These are phyloP conservation scores for Siphamia tubifer DNA, from an alignment of 2,113 vertebrate species.

Conservation along the genomic window DNA sequence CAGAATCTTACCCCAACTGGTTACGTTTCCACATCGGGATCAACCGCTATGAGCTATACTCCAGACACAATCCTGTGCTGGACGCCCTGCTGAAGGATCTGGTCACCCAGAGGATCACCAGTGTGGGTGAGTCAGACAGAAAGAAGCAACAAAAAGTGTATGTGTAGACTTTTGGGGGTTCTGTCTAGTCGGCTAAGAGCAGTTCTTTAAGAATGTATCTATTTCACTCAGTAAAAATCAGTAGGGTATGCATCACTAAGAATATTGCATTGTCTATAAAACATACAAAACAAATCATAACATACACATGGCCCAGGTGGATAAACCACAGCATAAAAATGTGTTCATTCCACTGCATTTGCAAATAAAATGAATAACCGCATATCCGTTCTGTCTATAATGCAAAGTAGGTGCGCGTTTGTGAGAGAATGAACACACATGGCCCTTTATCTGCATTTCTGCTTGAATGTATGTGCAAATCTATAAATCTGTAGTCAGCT, in stretches of 20 bases:
- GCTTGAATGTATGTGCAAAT: neutral
- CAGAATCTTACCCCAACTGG: slow-evolving; percentile 96
- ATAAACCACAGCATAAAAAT: neutral
- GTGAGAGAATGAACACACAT: neutral
- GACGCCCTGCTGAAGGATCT: slow-evolving; percentile 90
- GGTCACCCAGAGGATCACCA: slow-evolving; percentile 88
- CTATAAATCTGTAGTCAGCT: neutral
- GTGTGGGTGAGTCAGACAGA: slow-evolving; percentile 86
- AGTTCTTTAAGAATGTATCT: too few species aligned
- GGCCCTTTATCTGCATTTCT: slow-evolving; percentile 9
- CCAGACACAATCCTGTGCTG: slow-evolving; percentile 86
- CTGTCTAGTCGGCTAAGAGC: too few species aligned
- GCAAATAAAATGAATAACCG: neutral
- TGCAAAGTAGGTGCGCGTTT: neutral
- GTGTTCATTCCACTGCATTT: neutral
- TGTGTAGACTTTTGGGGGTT: too few species aligned
- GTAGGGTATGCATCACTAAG: neutral
- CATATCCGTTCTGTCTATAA: neutral
- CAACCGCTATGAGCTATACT: slow-evolving; percentile 94
- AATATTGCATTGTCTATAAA: too few species aligned
- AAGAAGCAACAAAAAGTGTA: neutral
- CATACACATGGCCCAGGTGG: neutral
- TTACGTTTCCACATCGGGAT: slow-evolving; percentile 96
- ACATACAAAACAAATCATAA: too few species aligned
- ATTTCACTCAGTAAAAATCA: neutral